Evolutionary conservation across 2,797 vertebrate genomes (phyloP), one percentile per base, ranked within the genome.

Genomic region (Xerus rutilus): DNA sequence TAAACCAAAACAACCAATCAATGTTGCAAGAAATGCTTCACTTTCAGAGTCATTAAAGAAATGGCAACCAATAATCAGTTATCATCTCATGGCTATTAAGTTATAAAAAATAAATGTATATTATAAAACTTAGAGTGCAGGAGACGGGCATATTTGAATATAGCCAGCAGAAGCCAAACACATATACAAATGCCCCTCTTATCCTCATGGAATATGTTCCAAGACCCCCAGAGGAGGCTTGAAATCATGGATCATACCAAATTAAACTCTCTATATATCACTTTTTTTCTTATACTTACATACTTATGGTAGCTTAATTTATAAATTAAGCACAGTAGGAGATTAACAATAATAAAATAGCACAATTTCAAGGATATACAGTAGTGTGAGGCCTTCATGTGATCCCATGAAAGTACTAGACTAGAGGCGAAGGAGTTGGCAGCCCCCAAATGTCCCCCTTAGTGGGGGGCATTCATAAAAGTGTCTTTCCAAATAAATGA

Each of bases 11-110:
- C n/a, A 64, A 21, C 28, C 86, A 86, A 28, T 32, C 21, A 35
- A 0, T 43, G 25, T 52, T 74, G 43, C 32, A 59, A 76, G 70
- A 84, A 54, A 14, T 0, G 5, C 69, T 88, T 89, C 45, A 52
- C 69, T 85, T 96, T 77, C 45, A 23, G 91, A 91, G 39, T 43
- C 67, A 15, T 52, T 49, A 52, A 89, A 83, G 78, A 89, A 20
- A 84, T 52, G 43, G 64, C 25, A 72, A 11, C 28, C 39, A 39
- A 8, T 28, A 52, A 35, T 70, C n/a, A 3, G 1, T n/a, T 69
- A 23, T 39, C 77, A 57, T 28, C 49, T 90, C 13, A n/a, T 47
- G 49, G 43, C 93, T 65, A 81, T 59, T 67, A 76, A 54, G 20
- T 25, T 62, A 72, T 45, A n/a, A 79, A 43, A 84, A 69, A 8